Evolutionary conservation across 2,113 vertebrate species (phyloP).

Genomic region (Kryptolebias marmoratus): DNA sequence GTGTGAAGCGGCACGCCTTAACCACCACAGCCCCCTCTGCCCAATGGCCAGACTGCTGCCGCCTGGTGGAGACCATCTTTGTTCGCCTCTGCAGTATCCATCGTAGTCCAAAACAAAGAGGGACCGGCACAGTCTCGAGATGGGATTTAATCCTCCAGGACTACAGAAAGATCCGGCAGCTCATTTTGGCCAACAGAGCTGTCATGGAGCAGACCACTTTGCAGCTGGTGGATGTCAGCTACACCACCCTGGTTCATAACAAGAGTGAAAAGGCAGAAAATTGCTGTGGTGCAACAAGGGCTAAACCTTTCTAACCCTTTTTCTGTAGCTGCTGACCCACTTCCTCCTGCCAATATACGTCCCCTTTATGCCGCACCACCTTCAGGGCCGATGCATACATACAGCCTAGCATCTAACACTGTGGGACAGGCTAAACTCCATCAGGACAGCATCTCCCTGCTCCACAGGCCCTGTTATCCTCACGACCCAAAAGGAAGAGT

Average conservation of each 20-base stretch:
- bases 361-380: background rate
- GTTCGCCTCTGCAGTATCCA: background rate
- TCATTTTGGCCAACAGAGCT: background rate
- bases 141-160: background rate
- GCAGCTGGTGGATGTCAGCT: background rate
- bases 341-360: background rate
- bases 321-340: background rate
- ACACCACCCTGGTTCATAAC: background rate
- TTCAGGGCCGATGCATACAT: background rate
- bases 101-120: background rate
- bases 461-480: too few species aligned
- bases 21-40: background rate
- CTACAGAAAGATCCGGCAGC: background rate
- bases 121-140: background rate
- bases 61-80: background rate
- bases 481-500: too few species aligned
- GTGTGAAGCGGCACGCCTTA: background rate
- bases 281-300: background rate
- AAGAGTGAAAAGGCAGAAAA: background rate
- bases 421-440: background rate
- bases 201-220: background rate
- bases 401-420: background rate
- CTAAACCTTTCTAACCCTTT: background rate
- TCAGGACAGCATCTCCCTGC: too few species aligned
- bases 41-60: conserved; percentile 4